These are phyloP conservation scores for Malthinus seriepunctatus DNA, from an alignment of 2,888 invertebrate genomes.

Conservation along the genomic window DNA sequence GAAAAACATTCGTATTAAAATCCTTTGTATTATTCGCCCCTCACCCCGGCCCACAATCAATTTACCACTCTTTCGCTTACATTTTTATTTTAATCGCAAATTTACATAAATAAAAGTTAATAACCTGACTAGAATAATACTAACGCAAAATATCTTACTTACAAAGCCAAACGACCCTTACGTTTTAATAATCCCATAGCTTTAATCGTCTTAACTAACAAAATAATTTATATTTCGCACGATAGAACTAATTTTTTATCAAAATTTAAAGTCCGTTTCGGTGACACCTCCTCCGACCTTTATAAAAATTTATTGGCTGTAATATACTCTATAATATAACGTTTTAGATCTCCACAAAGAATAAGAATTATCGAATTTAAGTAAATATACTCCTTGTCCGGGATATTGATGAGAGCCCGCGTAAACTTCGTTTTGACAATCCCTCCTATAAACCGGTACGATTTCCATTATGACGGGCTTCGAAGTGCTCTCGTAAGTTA, in stretches of 20 bases:
- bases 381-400: constrained; percentile 94
- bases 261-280: no score
- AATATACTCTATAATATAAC: constrained; percentile 97
- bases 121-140: no score
- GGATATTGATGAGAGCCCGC: constrained; percentile 98
- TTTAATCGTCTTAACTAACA: no score
- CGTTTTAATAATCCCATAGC: no score
- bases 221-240: no score
- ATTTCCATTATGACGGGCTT: constrained; percentile 78
- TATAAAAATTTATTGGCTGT: constrained; percentile 76
- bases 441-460: constrained; percentile 93
- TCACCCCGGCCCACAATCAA: neutral
- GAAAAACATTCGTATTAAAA: constrained; percentile 53
- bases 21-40: no score
- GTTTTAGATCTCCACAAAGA: constrained; percentile 99
- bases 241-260: no score
- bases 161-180: no score
- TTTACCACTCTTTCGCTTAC: neutral
- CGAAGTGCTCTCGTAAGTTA: constrained; percentile 40
- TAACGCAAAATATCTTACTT: no score
- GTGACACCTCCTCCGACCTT: no score
- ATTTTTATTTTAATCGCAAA: neutral
- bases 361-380: constrained; percentile 99
- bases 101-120: no score
- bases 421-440: constrained; percentile 96